phyloP scores from a whole-genome alignment of 1,140 invertebrate species.

The Luehdorfia chinensis region DNA sequence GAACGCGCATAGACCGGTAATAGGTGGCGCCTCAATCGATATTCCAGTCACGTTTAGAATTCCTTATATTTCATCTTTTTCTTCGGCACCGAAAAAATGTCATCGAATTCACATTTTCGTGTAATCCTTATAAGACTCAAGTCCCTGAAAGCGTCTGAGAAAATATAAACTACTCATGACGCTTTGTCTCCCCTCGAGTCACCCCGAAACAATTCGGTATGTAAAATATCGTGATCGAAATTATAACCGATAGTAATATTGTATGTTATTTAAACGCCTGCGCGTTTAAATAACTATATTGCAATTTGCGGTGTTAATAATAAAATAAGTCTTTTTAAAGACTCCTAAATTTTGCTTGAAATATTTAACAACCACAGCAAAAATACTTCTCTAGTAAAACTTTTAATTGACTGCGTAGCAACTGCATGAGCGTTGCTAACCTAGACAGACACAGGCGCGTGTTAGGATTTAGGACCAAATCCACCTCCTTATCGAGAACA shows the following conservation, averaged over 20 bases:
- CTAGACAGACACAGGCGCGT: slow-evolving; percentile 39
- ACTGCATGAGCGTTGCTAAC: slow-evolving; percentile 38
- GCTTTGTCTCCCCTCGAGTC: slow-evolving; percentile 35
- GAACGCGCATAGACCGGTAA: slow-evolving; percentile 68
- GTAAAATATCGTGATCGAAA: slow-evolving; percentile 56
- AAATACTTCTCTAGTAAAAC: slow-evolving; percentile 29
- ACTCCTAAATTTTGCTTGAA: no score
- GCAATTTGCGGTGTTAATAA: slow-evolving; percentile 10
- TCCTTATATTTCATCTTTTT: slow-evolving; percentile 77
- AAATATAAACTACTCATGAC: slow-evolving; percentile 43
- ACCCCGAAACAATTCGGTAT: slow-evolving; percentile 49
- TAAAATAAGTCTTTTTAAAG: slow-evolving; percentile 9
- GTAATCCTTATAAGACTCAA: slow-evolving; percentile 75
- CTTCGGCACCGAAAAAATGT: slow-evolving; percentile 72
- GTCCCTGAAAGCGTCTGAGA: slow-evolving; percentile 52
- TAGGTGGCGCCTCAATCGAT: slow-evolving; percentile 62
- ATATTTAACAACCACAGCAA: slow-evolving; percentile 7
- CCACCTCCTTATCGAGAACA: slow-evolving; percentile 60
- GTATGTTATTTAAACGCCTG: no score
- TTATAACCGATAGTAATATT: slow-evolving; percentile 35
- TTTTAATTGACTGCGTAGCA: slow-evolving; percentile 44
- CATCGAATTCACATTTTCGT: slow-evolving; percentile 76
- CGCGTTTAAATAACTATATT: no score
- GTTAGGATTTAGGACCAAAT: slow-evolving; percentile 60
- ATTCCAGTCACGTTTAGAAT: slow-evolving; percentile 74